These are phyloP conservation scores for Bradysia coprophila DNA, from an alignment of 1,140 invertebrate genomes.

Conservation along the genomic window DNA sequence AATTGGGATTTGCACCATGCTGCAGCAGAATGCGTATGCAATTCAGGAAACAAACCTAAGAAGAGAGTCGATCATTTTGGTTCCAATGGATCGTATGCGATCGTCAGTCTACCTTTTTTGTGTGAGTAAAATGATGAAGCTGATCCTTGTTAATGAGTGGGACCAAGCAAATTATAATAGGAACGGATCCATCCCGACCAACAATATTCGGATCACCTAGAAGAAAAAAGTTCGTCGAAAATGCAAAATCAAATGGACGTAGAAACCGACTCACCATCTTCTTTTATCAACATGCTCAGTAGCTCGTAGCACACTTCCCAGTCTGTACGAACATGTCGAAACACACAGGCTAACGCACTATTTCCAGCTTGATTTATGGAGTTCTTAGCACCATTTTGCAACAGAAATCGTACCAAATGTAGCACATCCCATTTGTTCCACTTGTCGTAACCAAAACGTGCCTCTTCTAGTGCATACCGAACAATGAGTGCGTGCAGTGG, in stretches of 20 bases:
- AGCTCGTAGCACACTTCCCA: constrained; percentile 59
- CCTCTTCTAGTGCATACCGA: constrained; percentile 50
- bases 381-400: constrained; percentile 42
- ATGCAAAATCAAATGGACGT: not conserved
- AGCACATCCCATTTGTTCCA: constrained; percentile 58
- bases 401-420: constrained; percentile 38
- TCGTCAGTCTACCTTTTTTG: constrained; percentile 36
- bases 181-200: constrained; percentile 47
- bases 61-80: constrained; percentile 6
- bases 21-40: constrained; percentile 48
- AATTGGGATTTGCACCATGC: constrained; percentile 53
- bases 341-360: constrained; percentile 47
- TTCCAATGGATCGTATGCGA: not conserved
- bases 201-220: constrained; percentile 43
- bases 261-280: constrained; percentile 40
- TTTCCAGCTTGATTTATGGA: constrained; percentile 52
- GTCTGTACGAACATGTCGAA: constrained; percentile 52
- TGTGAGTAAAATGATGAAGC: constrained; percentile 51
- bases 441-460: constrained; percentile 42
- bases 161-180: constrained; percentile 53
- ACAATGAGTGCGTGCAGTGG: constrained; percentile 45
- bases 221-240: constrained; percentile 2
- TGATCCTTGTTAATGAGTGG: constrained; percentile 58
- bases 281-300: constrained; percentile 46
- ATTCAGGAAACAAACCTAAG: constrained; percentile 51